Evolutionary conservation across 2,113 vertebrate species (phyloP).

Genomic region (Callithrix jacchus): DNA sequence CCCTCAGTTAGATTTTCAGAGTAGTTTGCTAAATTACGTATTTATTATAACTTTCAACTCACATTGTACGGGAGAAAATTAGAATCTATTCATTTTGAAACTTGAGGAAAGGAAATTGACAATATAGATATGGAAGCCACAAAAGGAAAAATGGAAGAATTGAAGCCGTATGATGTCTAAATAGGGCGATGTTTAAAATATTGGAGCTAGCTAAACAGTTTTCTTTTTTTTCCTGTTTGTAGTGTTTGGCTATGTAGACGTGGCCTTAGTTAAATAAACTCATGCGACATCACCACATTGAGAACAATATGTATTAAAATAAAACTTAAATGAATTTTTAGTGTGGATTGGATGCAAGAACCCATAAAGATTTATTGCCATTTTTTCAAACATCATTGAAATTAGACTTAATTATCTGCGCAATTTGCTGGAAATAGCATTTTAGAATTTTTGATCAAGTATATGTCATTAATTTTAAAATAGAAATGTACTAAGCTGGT

Average conservation of each 20-base stretch:
- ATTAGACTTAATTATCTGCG: conserved; percentile 87
- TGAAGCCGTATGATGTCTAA: neutral
- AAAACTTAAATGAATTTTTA: conserved; percentile 71
- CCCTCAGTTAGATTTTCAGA: neutral
- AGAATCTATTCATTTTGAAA: neutral
- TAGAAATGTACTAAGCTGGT: conserved; percentile 75
- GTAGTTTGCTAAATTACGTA: neutral
- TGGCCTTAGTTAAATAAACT: conserved; percentile 46
- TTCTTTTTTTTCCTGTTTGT: neutral
- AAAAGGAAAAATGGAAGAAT: neutral
- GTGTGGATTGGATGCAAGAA: conserved; percentile 54
- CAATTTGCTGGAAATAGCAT: conserved; percentile 84
- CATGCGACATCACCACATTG: conserved; percentile 15
- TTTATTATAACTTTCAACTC: neutral
- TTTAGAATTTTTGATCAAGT: conserved; percentile 85
- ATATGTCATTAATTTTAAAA: conserved; percentile 82
- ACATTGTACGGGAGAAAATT: neutral
- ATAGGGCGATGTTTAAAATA: neutral
- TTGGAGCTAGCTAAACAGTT: neutral
- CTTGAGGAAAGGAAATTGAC: neutral
- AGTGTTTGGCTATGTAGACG: neutral
- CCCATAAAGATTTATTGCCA: conserved; percentile 81
- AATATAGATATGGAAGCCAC: neutral
- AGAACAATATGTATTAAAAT: conserved; percentile 70
- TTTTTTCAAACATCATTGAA: conserved; percentile 83